Percentiles rank a stretch among this genome's conserved stretches.
Conservation (phyloP, 2,113 vertebrate species). For the Oenanthe oenanthe region DNA sequence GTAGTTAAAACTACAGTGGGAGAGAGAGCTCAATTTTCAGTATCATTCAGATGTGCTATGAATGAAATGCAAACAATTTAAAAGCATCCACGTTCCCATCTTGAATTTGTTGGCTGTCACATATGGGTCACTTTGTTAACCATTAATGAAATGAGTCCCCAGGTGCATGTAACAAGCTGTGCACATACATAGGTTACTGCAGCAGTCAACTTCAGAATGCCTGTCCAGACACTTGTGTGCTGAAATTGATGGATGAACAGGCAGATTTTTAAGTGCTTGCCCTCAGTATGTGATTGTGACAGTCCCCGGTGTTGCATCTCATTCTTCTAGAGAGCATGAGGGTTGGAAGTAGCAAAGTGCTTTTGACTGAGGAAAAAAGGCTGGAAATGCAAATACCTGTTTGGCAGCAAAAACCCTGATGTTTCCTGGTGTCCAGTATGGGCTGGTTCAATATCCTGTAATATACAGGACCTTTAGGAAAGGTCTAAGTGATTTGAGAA, state of each 20-base stretch:
- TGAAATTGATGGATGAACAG: background rate
- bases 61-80: background rate
- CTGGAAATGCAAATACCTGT: background rate
- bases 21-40: background rate
- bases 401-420: background rate
- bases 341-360: background rate
- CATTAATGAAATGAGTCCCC: background rate
- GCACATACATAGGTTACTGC: background rate
- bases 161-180: background rate
- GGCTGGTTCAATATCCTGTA: background rate
- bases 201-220: background rate
- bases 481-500: background rate
- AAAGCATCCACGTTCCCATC: background rate
- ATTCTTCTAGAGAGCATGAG: background rate
- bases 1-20: background rate
- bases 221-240: background rate
- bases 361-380: background rate
- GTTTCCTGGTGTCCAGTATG: background rate
- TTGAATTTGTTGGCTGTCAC: slow-evolving; percentile 4
- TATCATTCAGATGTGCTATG: background rate
- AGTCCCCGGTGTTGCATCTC: background rate
- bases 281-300: background rate
- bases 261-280: background rate
- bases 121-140: background rate
- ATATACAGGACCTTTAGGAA: background rate